Base-by-base conservation (phyloP, 2,113 vertebrate genomes). In the Silurus asotus region DNA sequence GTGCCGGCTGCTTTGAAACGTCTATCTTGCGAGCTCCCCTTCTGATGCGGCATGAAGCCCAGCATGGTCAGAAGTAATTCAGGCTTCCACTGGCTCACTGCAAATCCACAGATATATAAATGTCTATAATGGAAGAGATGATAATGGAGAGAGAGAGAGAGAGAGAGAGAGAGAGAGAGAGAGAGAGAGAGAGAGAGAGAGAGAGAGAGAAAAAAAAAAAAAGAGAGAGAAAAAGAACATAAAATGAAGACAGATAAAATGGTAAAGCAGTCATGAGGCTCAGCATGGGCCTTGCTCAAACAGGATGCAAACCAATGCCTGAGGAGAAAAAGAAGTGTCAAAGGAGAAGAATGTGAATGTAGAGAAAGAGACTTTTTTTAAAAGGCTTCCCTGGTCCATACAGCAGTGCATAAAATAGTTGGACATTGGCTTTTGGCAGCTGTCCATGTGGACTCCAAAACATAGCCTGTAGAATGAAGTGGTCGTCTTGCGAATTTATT, bases 51-150 rank as follows among this genome's bases (percentile, higher is more conserved):
- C 49, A 55, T 77, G 82, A 85, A 67, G 64, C 81, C 48, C 90
- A 87, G 90, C 83, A 70, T 77, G 81, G 75, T 89, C 89, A 90
- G 91, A 92, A 94, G 93, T 93, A 92, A 90, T 92, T 88, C 84
- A 84, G 56, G 49, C 83, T 89, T 86, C 74, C 53, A 83, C 84
- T 61, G 56, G 87, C 84, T 48, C n/a, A 55, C 77, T 48, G 70
- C 81, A 83, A 37, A 91, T 91, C 89, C 90, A 90, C 90, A 89
- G 90, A 91, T 90, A 86, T 72, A 88, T 89, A 88, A 89, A 79
- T 84, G 88, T 89, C 81, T 84, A 25, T 87, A 91, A 89, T 87
- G 80, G 80, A 90, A 90, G 83, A 84, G 83, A 87, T 61, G 48
- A 81, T 83, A 84, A 83, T 15, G 67, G 61, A 70, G 83, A 78